Percentiles rank a stretch among this genome's conserved stretches.
Evolutionary conservation across 2,113 vertebrate genomes (phyloP).

Genomic region (Peucedramus taeniatus): DNA sequence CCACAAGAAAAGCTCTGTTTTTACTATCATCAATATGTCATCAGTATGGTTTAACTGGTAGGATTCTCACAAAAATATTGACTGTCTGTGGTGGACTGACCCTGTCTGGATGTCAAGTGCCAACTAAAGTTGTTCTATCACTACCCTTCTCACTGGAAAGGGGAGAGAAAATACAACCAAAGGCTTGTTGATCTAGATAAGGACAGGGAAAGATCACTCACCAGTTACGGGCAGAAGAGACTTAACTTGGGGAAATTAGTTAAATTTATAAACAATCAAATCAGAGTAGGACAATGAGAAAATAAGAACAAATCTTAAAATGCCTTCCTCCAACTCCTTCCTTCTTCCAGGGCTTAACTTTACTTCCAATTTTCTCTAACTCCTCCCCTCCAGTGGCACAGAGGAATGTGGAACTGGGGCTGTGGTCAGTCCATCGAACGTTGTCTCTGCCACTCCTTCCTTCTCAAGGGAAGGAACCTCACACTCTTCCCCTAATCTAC

Average conservation of each 20-base stretch:
- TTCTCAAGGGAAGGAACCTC: neutral
- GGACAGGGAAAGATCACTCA: neutral
- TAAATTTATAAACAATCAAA: neutral
- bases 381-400: neutral
- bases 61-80: neutral
- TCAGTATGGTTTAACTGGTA: neutral
- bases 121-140: neutral
- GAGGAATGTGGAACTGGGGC: neutral
- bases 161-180: neutral
- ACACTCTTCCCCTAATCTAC: neutral
- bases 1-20: neutral
- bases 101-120: neutral
- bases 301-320: neutral
- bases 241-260: neutral
- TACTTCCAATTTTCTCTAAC: neutral
- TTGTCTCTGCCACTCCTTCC: neutral
- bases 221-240: neutral
- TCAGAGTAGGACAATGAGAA: neutral
- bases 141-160: neutral
- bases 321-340: neutral
- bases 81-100: neutral
- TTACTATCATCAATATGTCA: neutral
- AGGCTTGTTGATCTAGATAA: neutral
- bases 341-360: neutral
- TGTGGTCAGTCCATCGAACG: neutral